Conservation (phyloP, 2,113 vertebrate species). For the Pardalotus punctatus region DNA sequence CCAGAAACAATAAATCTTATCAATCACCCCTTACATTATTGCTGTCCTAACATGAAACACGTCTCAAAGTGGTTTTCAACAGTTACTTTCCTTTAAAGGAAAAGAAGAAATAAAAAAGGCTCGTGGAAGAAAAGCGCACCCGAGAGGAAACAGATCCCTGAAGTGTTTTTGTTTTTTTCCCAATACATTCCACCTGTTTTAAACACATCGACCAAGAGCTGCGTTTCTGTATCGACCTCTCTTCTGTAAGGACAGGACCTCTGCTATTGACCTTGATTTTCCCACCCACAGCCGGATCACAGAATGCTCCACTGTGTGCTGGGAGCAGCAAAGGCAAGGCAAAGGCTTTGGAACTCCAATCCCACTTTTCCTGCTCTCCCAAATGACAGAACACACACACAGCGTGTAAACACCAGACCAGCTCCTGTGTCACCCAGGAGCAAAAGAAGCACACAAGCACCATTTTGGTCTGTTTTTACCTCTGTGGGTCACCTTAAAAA, state of each 20-base stretch:
- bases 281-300: not conserved
- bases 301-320: not conserved
- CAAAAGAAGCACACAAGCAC: not conserved
- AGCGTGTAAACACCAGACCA: not conserved
- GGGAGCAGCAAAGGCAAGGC: not conserved
- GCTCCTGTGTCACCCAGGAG: not conserved
- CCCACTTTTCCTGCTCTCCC: not conserved
- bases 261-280: fast-evolving
- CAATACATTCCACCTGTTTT: not conserved
- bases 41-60: not conserved
- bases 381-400: not conserved
- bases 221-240: fast-evolving
- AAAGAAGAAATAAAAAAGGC: not conserved
- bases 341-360: not conserved
- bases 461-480: not conserved
- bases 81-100: not conserved
- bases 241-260: fast-evolving
- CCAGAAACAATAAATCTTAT: not conserved
- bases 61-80: not conserved
- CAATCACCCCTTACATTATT: not conserved
- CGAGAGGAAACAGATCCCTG: not conserved
- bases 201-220: not conserved
- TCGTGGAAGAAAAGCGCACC: fast-evolving
- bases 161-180: not conserved
- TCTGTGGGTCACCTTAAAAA: not conserved